phyloP scores from a whole-genome alignment of 2,888 invertebrate genomes.

The Patella caerulea region DNA sequence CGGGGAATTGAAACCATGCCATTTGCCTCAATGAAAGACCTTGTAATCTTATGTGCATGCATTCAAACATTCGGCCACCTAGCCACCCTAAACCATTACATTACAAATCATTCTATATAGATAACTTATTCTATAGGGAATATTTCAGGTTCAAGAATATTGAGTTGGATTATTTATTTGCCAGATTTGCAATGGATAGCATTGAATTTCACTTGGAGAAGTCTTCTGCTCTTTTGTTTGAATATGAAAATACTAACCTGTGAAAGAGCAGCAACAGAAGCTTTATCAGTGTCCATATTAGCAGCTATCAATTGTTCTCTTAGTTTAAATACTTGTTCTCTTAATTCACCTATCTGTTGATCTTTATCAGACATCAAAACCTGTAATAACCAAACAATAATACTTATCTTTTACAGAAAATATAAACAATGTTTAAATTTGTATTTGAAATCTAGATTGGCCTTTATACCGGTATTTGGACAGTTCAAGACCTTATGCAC shows the following conservation, averaged over 20 bases:
- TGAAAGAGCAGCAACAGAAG: constrained; percentile 70
- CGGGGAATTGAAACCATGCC: too few relatives aligned
- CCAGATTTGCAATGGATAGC: too few relatives aligned
- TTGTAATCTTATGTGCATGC: too few relatives aligned
- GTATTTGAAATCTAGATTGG: background rate
- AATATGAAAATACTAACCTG: constrained; percentile 51
- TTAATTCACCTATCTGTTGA: constrained; percentile 79
- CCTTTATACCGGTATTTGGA: background rate
- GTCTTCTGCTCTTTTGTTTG: too few relatives aligned
- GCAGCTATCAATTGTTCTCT: constrained; percentile 71
- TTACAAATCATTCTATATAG: too few relatives aligned
- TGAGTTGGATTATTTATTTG: too few relatives aligned
- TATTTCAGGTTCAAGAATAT: too few relatives aligned
- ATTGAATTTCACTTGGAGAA: too few relatives aligned
- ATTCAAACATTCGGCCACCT: too few relatives aligned
- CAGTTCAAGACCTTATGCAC: background rate
- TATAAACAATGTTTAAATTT: background rate
- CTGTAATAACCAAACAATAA: constrained; percentile 42
- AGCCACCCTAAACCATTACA: too few relatives aligned
- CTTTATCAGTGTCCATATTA: constrained; percentile 72
- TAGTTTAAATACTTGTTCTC: constrained; percentile 75
- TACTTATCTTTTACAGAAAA: background rate
- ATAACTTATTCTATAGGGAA: too few relatives aligned
- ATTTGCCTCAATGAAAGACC: too few relatives aligned
- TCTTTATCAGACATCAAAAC: constrained; percentile 80